These are phyloP conservation scores for Abrostola tripartita DNA, from an alignment of 2,888 invertebrate genomes.

Conservation along the genomic window DNA sequence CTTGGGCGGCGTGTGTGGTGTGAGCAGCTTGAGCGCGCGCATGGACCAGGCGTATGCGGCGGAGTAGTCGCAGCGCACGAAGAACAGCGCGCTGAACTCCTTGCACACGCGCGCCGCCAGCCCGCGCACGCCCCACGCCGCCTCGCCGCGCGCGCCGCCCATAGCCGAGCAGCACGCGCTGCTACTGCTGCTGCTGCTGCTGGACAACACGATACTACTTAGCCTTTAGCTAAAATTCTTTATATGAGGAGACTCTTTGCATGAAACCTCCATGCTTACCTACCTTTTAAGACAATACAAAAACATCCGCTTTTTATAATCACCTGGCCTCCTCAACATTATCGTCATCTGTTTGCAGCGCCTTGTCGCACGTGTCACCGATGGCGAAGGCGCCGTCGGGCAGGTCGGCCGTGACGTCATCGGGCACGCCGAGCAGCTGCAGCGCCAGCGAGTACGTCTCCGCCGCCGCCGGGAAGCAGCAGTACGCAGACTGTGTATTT, in stretches of 20 bases:
- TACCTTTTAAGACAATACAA: not conserved
- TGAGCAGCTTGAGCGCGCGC: conserved; percentile 91
- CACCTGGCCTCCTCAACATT: conserved; percentile 26
- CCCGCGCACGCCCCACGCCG: conserved; percentile 74
- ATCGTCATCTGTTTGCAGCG: conserved; percentile 64
- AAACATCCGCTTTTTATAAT: not conserved
- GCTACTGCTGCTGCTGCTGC: too few relatives aligned
- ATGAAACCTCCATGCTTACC: too few relatives aligned
- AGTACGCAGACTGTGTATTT: conserved; percentile 94
- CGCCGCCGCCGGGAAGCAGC: conserved; percentile 93
- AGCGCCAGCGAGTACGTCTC: conserved; percentile 89
- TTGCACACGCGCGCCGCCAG: conserved; percentile 92
- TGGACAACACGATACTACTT: too few relatives aligned
- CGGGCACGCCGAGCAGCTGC: conserved; percentile 73
- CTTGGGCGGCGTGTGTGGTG: conserved; percentile 89
- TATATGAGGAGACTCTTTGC: too few relatives aligned
- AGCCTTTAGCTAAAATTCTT: too few relatives aligned
- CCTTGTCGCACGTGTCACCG: conserved; percentile 57
- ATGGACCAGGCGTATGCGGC: conserved; percentile 94
- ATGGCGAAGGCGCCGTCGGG: conserved; percentile 63
- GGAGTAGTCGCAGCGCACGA: conserved; percentile 95
- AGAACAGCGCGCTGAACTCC: conserved; percentile 94
- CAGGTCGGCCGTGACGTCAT: conserved; percentile 62
- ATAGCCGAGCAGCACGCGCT: conserved; percentile 5
- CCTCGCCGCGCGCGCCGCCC: conserved; percentile 40